Conservation (phyloP, 2,797 vertebrate genomes). For the Xiphorhynchus erythropygius region DNA sequence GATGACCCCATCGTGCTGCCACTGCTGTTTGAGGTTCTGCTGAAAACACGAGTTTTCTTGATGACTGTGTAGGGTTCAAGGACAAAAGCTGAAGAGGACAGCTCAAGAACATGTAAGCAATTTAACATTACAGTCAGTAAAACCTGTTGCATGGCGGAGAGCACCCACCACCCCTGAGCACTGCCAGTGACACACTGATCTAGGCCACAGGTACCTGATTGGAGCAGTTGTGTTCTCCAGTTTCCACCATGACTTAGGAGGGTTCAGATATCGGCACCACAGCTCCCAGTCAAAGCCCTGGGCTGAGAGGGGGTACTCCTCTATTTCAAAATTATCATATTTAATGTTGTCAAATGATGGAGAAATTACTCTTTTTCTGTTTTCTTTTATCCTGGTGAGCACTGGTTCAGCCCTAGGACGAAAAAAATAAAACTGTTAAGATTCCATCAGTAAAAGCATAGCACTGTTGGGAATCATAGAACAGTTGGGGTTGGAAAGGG, state of each 20-base stretch:
- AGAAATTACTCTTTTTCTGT: conserved; percentile 90
- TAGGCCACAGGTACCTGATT: conserved; percentile 83
- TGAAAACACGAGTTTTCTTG: not conserved
- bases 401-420: conserved; percentile 90
- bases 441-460: not conserved
- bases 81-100: not conserved
- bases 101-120: not conserved
- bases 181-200: not conserved
- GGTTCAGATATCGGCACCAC: conserved; percentile 96
- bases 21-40: not conserved
- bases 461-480: not conserved
- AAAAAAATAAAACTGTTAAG: not conserved
- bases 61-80: not conserved
- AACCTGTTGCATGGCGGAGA: not conserved
- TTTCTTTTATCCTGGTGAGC: conserved; percentile 90
- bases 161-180: not conserved
- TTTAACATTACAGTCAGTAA: not conserved
- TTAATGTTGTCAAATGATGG: conserved; percentile 98
- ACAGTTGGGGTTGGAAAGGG: not conserved
- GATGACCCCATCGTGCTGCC: not conserved
- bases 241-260: conserved; percentile 95
- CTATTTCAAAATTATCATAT: conserved; percentile 94
- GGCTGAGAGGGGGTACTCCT: conserved; percentile 92
- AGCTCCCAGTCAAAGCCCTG: conserved; percentile 98
- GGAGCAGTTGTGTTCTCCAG: conserved; percentile 91